A percentile compares a stretch with the other conserved stretches of the same genome.
Evolutionary conservation across 2,797 vertebrate genomes (phyloP).

Genomic region (Coluber constrictor): DNA sequence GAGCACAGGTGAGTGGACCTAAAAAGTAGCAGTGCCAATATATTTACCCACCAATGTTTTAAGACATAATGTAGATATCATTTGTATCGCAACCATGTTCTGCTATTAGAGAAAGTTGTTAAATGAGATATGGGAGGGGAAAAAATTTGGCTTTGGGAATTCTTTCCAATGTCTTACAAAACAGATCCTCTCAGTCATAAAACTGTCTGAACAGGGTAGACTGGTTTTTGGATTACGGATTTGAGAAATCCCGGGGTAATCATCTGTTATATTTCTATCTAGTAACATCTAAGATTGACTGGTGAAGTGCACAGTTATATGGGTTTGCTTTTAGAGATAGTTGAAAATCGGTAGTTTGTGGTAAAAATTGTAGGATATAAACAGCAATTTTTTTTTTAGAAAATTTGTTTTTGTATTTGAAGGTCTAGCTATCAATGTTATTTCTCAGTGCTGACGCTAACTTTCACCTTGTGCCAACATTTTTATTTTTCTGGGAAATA

Average conservation of each 20-base stretch:
- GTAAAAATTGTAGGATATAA: background rate
- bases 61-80: background rate
- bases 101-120: background rate
- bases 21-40: background rate
- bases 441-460: background rate
- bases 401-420: background rate
- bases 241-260: background rate
- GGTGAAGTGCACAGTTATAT: background rate
- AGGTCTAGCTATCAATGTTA: background rate
- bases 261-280: background rate
- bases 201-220: background rate
- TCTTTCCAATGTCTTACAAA: background rate
- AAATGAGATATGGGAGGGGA: background rate
- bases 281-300: background rate
- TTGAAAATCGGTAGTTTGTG: background rate
- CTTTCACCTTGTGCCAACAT: background rate
- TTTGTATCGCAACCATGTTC: background rate
- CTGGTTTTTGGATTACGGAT: background rate
- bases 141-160: background rate
- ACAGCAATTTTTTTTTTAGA: background rate
- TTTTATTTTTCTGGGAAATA: background rate
- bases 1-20: background rate
- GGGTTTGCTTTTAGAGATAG: background rate
- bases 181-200: background rate
- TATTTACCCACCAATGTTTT: background rate